Evolutionary conservation across 2,797 vertebrate genomes (phyloP), one percentile per base, ranked within the genome.

Genomic region (Lagocephalus sceleratus): DNA sequence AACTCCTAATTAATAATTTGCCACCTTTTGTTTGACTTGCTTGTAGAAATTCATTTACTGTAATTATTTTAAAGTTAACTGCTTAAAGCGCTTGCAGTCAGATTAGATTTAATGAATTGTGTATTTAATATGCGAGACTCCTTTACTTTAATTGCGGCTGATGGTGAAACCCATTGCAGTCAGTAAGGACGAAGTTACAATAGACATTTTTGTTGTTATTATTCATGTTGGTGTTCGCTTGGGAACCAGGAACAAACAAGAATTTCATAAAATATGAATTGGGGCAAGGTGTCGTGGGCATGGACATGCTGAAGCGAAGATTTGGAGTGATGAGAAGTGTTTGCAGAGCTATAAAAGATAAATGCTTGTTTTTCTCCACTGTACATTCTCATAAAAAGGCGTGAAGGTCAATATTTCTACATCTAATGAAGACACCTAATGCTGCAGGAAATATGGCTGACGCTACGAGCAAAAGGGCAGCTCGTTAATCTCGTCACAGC

Each of bases 331-430:
- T 85, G 83, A 73, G 73, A 78, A 63, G 82, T 73, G 79, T 85
- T 88, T 85, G 76, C 83, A 55, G 72, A 66, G 79, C 73, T 82
- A 86, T 78, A 85, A 35, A 64, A 79, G 87, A 92, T 89, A 92
- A 92, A 92, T 91, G 88, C 86, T 85, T 89, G 86, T 78, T 89
- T 89, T 29, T 90, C 75, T 69, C 60, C 70, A 73, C 80, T 88
- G 90, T 91, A 91, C 67, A 89, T 91, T 87, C 86, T 91, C 88
- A 91, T 91, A 88, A 89, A 88, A 88, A 80, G 81, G 75, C 71
- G 65, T 83, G 87, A 92, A 91, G 90, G 91, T 92, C 91, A 91
- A 87, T 88, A 90, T 91, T 89, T 91, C 86, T 90, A 78, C 79
- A 81, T 85, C 86, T 91, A 91, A 92, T 91, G 89, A 91, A 91